Percentiles rank a stretch among this genome's conserved stretches.
Evolutionary conservation across 2,797 vertebrate genomes (phyloP).

Genomic region (Lacerta agilis): DNA sequence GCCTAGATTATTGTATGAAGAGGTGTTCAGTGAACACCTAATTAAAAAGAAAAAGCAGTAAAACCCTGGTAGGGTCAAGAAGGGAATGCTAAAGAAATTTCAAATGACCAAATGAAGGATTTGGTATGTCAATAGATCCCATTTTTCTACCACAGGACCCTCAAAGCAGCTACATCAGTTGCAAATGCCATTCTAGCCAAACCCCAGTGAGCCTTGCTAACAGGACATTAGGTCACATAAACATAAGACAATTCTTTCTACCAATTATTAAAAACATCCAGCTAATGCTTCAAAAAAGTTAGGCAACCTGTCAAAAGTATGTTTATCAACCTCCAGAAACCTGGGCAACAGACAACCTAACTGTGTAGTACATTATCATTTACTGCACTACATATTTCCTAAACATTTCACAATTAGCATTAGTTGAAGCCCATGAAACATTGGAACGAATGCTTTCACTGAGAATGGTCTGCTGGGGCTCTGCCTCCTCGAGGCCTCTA

Average conservation of each 20-base stretch:
- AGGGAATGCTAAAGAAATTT: constrained; percentile 3
- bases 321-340: neutral
- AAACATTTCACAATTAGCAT: constrained; percentile 3
- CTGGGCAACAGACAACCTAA: constrained; percentile 1
- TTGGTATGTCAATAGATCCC: neutral
- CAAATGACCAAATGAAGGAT: neutral
- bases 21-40: neutral
- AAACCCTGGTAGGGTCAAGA: neutral
- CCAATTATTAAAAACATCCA: constrained; percentile 23
- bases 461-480: neutral
- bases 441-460: neutral
- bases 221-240: neutral
- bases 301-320: neutral
- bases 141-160: neutral
- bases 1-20: neutral
- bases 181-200: neutral
- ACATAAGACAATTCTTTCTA: constrained; percentile 10
- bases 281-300: neutral
- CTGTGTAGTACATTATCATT: neutral
- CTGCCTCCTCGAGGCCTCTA: neutral
- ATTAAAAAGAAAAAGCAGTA: neutral
- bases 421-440: neutral
- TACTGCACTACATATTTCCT: constrained; percentile 6
- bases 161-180: neutral
- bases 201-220: neutral